phyloP scores from a whole-genome alignment of 2,888 invertebrate genomes.

The Steinernema carpocapsae region DNA sequence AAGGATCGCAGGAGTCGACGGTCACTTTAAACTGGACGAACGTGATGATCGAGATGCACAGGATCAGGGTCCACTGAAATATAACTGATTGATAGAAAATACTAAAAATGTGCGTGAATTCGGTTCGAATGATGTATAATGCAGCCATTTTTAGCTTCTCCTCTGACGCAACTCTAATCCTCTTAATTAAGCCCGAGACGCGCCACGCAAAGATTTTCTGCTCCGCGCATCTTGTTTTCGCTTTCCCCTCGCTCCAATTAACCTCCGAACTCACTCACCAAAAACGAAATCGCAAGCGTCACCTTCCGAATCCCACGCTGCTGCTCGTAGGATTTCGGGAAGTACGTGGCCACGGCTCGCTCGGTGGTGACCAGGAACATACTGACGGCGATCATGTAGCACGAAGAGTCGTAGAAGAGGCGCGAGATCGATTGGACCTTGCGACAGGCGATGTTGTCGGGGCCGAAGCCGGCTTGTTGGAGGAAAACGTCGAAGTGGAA shows the following conservation, averaged over 20 bases:
- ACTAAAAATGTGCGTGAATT: too few relatives aligned
- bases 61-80: conserved; percentile 12
- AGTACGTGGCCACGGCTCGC: conserved; percentile 17
- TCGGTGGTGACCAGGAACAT: conserved; percentile 30
- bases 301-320: conserved; percentile 3
- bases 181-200: background rate
- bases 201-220: background rate
- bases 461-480: conserved; percentile 6
- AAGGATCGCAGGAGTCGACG: conserved; percentile 17
- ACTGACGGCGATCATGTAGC: conserved; percentile 23
- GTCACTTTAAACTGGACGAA: conserved; percentile 4
- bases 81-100: too few relatives aligned
- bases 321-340: conserved; percentile 17
- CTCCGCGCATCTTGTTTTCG: background rate
- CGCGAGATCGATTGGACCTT: conserved; percentile 1
- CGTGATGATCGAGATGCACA: conserved; percentile 11
- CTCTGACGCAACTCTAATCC: background rate
- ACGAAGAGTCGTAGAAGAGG: conserved; percentile 29
- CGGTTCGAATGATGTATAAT: too few relatives aligned
- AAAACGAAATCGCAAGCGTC: background rate
- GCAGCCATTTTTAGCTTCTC: too few relatives aligned
- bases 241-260: background rate
- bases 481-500: conserved; percentile 28
- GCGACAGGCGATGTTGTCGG: conserved; percentile 27
- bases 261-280: background rate